Percentiles rank a stretch among this genome's conserved stretches.
These are phyloP conservation scores for Beroe forskalii DNA, from an alignment of 37 sponge, comb jelly and placozoan species.

Conservation along the genomic window DNA sequence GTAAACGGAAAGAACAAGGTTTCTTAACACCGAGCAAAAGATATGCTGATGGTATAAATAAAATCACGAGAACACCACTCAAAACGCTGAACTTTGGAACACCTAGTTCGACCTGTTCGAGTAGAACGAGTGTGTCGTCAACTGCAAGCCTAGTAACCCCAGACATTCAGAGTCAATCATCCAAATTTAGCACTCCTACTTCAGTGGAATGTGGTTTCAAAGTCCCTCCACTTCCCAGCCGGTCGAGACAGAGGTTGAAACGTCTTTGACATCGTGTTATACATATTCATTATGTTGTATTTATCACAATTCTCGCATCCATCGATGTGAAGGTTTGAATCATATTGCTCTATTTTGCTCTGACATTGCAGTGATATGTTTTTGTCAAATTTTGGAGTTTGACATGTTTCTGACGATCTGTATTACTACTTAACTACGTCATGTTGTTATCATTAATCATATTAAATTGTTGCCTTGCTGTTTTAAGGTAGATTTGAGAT, in stretches of 20 bases:
- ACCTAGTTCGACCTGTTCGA: conserved; percentile 10
- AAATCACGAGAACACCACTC: conserved; percentile 8
- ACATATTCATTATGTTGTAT: too few relatives aligned
- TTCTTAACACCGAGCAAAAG: background rate
- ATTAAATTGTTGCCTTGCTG: background rate
- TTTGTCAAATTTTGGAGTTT: too few relatives aligned
- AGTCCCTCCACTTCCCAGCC: background rate
- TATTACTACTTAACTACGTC: too few relatives aligned
- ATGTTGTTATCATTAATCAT: too few relatives aligned
- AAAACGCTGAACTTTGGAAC: conserved; percentile 47
- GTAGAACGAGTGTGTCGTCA: conserved; percentile 31
- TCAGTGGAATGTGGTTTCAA: background rate
- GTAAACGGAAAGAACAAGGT: background rate
- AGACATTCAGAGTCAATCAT: background rate
- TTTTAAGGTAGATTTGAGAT: background rate
- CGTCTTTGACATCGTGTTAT: background rate
- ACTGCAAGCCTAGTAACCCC: conserved; percentile 40
- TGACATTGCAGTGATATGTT: too few relatives aligned
- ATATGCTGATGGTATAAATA: background rate
- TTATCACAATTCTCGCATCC: too few relatives aligned
- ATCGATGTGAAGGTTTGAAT: too few relatives aligned
- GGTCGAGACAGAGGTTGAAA: background rate
- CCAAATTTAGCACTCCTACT: background rate
- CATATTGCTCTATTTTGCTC: too few relatives aligned
- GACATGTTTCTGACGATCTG: too few relatives aligned